These are phyloP conservation scores for Listronotus oregonensis DNA, from an alignment of 1,140 invertebrate species.

Conservation along the genomic window DNA sequence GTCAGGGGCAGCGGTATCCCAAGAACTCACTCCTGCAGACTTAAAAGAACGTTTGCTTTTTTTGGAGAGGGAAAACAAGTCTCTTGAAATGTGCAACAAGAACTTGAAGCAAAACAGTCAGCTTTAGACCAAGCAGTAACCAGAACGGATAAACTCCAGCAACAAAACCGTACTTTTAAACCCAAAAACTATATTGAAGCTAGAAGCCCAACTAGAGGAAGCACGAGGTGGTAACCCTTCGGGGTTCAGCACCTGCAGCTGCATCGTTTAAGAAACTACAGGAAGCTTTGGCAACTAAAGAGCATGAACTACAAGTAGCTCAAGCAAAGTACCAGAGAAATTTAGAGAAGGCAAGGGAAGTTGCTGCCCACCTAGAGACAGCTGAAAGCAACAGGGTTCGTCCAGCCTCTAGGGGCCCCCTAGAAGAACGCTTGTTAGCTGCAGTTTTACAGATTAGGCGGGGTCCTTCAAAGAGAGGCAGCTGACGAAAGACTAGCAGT, in stretches of 20 bases:
- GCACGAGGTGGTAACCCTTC: conserved; percentile 44
- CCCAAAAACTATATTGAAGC: conserved; percentile 79
- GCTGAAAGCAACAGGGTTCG: conserved; percentile 12
- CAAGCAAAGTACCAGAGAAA: conserved; percentile 87
- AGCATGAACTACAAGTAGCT: conserved; percentile 70
- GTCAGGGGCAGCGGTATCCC: conserved; percentile 60
- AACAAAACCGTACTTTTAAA: conserved; percentile 74
- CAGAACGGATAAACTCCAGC: conserved; percentile 69
- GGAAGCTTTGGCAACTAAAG: conserved; percentile 70
- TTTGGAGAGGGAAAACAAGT: conserved; percentile 88
- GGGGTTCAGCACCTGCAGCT: neutral
- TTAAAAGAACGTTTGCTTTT: conserved; percentile 80
- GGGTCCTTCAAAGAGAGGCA: conserved; percentile 79
- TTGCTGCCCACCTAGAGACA: conserved; percentile 81
- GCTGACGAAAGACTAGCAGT: conserved; percentile 79
- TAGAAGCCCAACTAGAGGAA: conserved; percentile 78
- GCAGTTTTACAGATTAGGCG: conserved; percentile 82
- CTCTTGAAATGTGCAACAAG: conserved; percentile 74
- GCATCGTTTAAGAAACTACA: conserved; percentile 58
- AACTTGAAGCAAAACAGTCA: conserved; percentile 69
- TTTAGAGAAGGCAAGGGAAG: conserved; percentile 88
- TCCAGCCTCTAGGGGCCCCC: conserved; percentile 39
- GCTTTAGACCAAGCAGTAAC: conserved; percentile 76
- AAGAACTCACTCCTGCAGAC: conserved; percentile 70
- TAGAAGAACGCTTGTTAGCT: conserved; percentile 83